Evolutionary conservation across 92 coral and sea anemone species (phyloP).

Genomic region (Paramuricea clavata): DNA sequence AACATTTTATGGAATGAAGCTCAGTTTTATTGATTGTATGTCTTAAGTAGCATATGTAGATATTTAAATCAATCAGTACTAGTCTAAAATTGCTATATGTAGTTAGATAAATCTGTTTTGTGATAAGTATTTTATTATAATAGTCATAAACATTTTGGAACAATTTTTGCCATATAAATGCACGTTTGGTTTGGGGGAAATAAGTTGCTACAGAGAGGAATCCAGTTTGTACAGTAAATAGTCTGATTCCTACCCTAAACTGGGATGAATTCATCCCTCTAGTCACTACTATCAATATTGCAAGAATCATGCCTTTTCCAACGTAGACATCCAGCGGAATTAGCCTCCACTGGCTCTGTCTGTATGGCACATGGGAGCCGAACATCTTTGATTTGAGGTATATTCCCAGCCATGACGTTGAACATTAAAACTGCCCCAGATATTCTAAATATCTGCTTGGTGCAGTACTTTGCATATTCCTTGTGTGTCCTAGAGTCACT

Average conservation of each 20-base stretch:
- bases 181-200: neutral
- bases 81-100: neutral
- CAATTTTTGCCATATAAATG: neutral
- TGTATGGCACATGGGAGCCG: constrained; percentile 86
- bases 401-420: constrained; percentile 92
- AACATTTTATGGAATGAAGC: neutral
- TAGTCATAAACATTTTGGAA: neutral
- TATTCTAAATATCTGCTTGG: constrained; percentile 73
- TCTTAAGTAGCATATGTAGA: neutral
- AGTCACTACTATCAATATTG: neutral
- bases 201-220: neutral
- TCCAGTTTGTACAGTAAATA: neutral
- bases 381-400: constrained; percentile 79
- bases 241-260: neutral
- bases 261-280: neutral
- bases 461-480: constrained; percentile 88
- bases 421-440: constrained; percentile 85
- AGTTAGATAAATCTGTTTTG: neutral
- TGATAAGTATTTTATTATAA: neutral
- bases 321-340: constrained; percentile 77
- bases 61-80: neutral
- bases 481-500: constrained; percentile 92
- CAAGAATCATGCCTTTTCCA: constrained; percentile 3
- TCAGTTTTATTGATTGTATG: neutral
- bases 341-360: constrained; percentile 96